phyloP scores from a whole-genome alignment of 2,888 invertebrate species.

The Schizaphis graminum region DNA sequence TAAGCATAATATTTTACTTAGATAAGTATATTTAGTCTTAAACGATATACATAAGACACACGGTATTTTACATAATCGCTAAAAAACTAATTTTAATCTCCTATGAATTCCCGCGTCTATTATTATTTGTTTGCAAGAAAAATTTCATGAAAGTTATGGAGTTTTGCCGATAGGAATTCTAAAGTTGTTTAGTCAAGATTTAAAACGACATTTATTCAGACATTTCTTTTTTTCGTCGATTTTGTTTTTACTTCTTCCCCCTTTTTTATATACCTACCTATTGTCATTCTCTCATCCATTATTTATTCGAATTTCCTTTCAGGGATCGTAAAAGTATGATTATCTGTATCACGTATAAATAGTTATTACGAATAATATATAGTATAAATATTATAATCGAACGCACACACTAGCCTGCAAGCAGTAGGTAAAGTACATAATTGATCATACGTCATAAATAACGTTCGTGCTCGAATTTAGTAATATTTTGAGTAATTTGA shows the following conservation, averaged over 20 bases:
- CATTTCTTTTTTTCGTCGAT: background rate
- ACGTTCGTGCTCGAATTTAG: background rate
- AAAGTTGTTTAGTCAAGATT: constrained; percentile 39
- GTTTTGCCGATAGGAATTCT: constrained; percentile 29
- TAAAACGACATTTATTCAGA: constrained; percentile 20
- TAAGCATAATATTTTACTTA: background rate
- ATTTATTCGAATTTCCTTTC: constrained; percentile 38
- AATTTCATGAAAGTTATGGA: background rate
- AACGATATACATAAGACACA: background rate
- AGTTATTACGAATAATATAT: background rate
- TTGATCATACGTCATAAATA: background rate
- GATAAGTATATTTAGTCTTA: background rate
- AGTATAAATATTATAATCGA: constrained; percentile 4
- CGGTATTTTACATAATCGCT: background rate
- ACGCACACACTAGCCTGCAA: background rate
- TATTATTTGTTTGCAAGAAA: background rate
- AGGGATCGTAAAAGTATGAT: constrained; percentile 34
- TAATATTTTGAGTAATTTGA: background rate
- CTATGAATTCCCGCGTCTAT: background rate
- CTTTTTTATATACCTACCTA: background rate
- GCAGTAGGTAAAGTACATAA: background rate
- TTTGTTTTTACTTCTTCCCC: background rate
- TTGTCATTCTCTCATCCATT: constrained; percentile 35
- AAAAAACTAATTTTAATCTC: background rate
- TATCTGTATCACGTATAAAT: constrained; percentile 45